Evolutionary conservation across 2,888 invertebrate species (phyloP).

Genomic region (Leptodirus hochenwartii): DNA sequence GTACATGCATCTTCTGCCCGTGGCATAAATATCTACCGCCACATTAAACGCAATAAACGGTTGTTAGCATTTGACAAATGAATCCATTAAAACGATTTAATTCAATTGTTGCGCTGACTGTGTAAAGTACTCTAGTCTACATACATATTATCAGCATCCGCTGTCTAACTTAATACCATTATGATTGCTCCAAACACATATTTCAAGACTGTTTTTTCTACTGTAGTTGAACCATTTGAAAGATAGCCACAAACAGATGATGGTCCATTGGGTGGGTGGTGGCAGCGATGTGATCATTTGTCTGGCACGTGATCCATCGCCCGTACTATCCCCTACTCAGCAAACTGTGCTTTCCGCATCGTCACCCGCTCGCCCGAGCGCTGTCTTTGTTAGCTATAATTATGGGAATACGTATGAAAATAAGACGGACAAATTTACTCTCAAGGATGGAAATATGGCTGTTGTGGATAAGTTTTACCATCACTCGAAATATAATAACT

Average conservation of each 20-base stretch:
- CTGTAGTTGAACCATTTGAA: constrained; percentile 57
- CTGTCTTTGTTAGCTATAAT: constrained; percentile 71
- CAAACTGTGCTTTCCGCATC: constrained; percentile 10
- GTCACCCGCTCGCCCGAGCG: constrained; percentile 35
- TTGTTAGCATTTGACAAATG: too few relatives aligned
- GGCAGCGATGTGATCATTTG: constrained; percentile 76
- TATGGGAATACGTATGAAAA: constrained; percentile 67
- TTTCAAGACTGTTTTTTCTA: constrained; percentile 10
- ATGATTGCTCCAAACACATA: not conserved
- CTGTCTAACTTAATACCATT: not conserved
- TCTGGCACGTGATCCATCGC: constrained; percentile 54
- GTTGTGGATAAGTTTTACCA: constrained; percentile 70
- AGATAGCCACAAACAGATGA: constrained; percentile 73
- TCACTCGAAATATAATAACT: constrained; percentile 59
- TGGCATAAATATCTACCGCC: too few relatives aligned
- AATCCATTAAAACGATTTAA: too few relatives aligned
- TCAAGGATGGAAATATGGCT: constrained; percentile 38
- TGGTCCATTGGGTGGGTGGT: constrained; percentile 87
- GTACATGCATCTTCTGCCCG: too few relatives aligned
- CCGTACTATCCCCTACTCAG: too few relatives aligned
- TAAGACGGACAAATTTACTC: constrained; percentile 47
- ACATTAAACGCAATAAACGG: too few relatives aligned
- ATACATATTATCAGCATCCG: too few relatives aligned
- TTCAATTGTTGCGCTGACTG: too few relatives aligned
- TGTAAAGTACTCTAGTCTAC: too few relatives aligned